A percentile compares a stretch with the other conserved stretches of the same genome.
Conservation (phyloP, 2,113 vertebrate species). For the Ascaphus truei region DNA sequence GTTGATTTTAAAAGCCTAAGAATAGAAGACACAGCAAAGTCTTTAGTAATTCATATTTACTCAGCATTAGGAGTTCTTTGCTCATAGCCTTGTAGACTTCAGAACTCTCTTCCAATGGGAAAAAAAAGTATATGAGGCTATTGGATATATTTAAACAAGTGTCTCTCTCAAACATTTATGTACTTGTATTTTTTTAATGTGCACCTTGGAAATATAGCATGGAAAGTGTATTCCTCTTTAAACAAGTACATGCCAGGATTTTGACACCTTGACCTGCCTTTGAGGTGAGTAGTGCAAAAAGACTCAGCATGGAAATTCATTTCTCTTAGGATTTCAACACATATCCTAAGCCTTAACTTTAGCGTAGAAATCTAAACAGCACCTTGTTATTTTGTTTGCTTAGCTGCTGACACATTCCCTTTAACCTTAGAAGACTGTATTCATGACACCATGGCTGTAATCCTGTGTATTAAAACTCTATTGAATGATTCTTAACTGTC, state of each 20-base stretch:
- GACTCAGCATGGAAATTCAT: not conserved
- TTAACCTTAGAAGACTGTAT: not conserved
- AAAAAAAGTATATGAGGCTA: constrained; percentile 28
- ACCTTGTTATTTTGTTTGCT: constrained; percentile 47
- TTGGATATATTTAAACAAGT: constrained; percentile 35
- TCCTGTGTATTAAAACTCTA: constrained; percentile 24
- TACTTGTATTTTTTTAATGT: constrained; percentile 40
- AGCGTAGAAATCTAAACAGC: constrained; percentile 37
- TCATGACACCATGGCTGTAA: constrained; percentile 13
- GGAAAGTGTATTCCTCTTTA: not conserved
- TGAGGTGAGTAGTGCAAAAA: not conserved
- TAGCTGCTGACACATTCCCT: constrained; percentile 41
- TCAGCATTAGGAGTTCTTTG: constrained; percentile 49
- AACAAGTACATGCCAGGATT: not conserved
- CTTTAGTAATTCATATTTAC: constrained; percentile 55
- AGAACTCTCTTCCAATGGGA: constrained; percentile 37
- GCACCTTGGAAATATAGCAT: constrained; percentile 40
- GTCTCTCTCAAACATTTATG: constrained; percentile 38
- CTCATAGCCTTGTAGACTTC: constrained; percentile 51
- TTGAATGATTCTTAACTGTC: constrained; percentile 31
- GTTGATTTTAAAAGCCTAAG: constrained; percentile 50
- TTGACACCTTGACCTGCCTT: not conserved
- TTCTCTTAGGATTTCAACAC: constrained; percentile 26
- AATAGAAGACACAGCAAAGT: constrained; percentile 60
- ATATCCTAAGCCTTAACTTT: not conserved